Conservation (phyloP, 1,140 invertebrate species). For the Papilio polyxenes region DNA sequence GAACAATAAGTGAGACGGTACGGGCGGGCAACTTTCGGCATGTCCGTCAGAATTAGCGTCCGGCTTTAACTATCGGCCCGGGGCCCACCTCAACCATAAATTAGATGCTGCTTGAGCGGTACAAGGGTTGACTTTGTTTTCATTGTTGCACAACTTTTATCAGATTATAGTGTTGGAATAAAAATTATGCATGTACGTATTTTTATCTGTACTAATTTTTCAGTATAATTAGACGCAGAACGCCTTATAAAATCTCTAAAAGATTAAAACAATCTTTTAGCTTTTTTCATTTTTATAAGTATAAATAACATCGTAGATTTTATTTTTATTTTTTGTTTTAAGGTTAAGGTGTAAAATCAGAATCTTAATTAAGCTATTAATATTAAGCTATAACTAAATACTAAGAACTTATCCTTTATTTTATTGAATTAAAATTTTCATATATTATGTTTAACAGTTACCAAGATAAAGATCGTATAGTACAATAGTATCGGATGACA, state of each 20-base stretch:
- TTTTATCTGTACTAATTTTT: too few species aligned
- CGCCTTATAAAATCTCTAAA: neutral
- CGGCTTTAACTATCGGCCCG: conserved; percentile 69
- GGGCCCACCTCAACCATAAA: conserved; percentile 75
- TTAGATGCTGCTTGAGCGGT: conserved; percentile 72
- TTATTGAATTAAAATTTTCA: too few species aligned
- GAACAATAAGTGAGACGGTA: conserved; percentile 36
- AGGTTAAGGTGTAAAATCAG: neutral
- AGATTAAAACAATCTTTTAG: too few species aligned
- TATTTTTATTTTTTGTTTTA: neutral
- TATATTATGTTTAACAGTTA: too few species aligned
- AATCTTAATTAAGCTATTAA: neutral
- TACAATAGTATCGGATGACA: conserved; percentile 40
- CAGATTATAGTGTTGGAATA: neutral
- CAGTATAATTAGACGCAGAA: neutral
- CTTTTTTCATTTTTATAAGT: too few species aligned
- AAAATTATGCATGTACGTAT: neutral
- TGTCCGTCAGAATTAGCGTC: conserved; percentile 71
- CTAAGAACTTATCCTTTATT: too few species aligned
- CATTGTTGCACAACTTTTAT: conserved; percentile 47
- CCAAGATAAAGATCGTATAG: neutral
- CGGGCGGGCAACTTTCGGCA: conserved; percentile 49
- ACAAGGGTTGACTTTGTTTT: conserved; percentile 60
- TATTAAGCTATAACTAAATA: too few species aligned
- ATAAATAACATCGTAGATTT: too few species aligned